A percentile compares a stretch with the other conserved stretches of the same genome.
phyloP scores from a whole-genome alignment of 2,113 vertebrate genomes.

The Barnardius zonarius region DNA sequence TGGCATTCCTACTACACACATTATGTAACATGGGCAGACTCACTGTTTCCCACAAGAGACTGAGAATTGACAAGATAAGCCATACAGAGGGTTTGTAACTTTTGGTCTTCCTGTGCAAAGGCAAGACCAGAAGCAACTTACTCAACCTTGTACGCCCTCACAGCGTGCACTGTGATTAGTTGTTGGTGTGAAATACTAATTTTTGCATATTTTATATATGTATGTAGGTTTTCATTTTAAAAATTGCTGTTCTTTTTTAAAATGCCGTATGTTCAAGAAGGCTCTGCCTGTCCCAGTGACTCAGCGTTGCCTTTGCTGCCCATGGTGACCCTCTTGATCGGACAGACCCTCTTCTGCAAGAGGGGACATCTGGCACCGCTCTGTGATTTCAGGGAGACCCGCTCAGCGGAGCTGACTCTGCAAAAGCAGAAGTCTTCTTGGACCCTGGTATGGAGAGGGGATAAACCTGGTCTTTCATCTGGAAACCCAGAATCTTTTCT shows the following conservation, averaged over 20 bases:
- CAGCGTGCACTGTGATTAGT: background rate
- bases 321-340: background rate
- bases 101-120: background rate
- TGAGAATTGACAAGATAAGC: background rate
- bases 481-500: background rate
- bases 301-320: background rate
- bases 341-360: background rate
- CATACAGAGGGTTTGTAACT: background rate
- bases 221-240: background rate
- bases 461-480: background rate
- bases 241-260: background rate
- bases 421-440: background rate
- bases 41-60: background rate
- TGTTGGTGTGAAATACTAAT: background rate
- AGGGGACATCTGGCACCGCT: accelerated
- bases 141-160: background rate
- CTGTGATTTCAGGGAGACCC: background rate
- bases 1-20: background rate
- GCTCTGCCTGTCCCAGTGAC: background rate
- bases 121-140: background rate
- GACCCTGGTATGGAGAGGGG: background rate
- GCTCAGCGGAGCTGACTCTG: background rate
- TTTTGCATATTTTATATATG: background rate
- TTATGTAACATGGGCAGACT: background rate
- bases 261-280: background rate